These are phyloP conservation scores for Zosterops pallidus DNA, from an alignment of 2,113 vertebrate genomes.

Conservation along the genomic window DNA sequence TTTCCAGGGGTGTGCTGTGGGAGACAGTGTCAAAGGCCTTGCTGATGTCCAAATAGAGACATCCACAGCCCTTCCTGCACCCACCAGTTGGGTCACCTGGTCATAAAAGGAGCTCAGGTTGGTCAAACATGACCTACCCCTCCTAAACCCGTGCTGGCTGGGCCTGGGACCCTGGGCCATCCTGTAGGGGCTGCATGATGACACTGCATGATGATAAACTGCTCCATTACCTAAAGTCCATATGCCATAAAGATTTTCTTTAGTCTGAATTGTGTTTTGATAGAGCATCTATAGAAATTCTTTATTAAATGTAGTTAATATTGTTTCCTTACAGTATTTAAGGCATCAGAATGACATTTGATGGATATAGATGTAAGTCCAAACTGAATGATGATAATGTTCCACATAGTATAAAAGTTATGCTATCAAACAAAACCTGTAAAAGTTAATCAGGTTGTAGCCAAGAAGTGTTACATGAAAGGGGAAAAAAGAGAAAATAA, in stretches of 20 bases:
- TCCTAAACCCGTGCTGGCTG: not conserved
- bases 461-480: not conserved
- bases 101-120: not conserved
- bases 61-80: not conserved
- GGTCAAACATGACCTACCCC: not conserved
- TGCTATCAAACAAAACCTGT: not conserved
- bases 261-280: not conserved
- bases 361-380: not conserved
- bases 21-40: too few relatives aligned
- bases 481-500: not conserved
- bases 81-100: not conserved
- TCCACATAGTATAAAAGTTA: not conserved
- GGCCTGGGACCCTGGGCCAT: not conserved
- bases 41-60: not conserved
- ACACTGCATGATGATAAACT: too few relatives aligned
- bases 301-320: not conserved
- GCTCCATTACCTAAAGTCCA: not conserved
- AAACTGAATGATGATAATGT: not conserved
- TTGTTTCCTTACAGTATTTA: not conserved
- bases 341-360: not conserved
- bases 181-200: not conserved
- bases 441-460: not conserved
- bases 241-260: not conserved
- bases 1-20: not conserved
- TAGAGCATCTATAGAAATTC: not conserved